Conservation (phyloP, 1,140 invertebrate species). For the Sipha flava region DNA sequence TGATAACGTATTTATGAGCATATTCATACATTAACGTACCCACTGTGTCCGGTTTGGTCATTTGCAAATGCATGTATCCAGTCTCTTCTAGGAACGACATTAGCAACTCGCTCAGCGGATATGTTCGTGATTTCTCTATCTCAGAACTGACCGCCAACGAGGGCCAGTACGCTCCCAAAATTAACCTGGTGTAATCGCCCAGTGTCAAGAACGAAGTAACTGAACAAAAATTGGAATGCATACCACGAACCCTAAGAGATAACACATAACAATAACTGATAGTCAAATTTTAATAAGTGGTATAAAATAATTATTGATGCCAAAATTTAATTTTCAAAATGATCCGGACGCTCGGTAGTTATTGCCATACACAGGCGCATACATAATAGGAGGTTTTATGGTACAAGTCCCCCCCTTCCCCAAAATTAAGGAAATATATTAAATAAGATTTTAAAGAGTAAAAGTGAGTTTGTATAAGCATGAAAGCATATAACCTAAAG, state of each 20-base stretch:
- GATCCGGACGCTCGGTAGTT: too few species aligned
- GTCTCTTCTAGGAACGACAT: constrained; percentile 53
- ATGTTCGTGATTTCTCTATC: constrained; percentile 49
- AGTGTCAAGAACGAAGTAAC: constrained; percentile 41
- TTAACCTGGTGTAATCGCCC: constrained; percentile 43
- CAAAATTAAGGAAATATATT: too few species aligned
- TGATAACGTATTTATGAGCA: too few species aligned
- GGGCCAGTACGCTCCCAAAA: constrained; percentile 51
- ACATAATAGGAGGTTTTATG: too few species aligned
- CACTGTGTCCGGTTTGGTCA: constrained; percentile 84
- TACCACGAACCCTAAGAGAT: constrained; percentile 51
- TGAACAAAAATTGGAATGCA: constrained; percentile 59
- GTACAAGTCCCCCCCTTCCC: too few species aligned
- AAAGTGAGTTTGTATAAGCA: too few species aligned
- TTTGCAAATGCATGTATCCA: constrained; percentile 77
- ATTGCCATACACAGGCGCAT: too few species aligned
- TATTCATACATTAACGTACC: constrained; percentile 50
- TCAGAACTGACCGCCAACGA: constrained; percentile 51
- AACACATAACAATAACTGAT: neutral
- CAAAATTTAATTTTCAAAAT: too few species aligned
- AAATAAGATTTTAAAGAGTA: too few species aligned
- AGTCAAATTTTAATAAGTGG: too few species aligned
- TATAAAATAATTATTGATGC: too few species aligned
- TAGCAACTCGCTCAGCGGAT: constrained; percentile 51
- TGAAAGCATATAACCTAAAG: too few species aligned